A percentile compares a stretch with the other conserved stretches of the same genome.
Evolutionary conservation across 2,797 vertebrate species (phyloP).

Genomic region (Chloroceryle inda): DNA sequence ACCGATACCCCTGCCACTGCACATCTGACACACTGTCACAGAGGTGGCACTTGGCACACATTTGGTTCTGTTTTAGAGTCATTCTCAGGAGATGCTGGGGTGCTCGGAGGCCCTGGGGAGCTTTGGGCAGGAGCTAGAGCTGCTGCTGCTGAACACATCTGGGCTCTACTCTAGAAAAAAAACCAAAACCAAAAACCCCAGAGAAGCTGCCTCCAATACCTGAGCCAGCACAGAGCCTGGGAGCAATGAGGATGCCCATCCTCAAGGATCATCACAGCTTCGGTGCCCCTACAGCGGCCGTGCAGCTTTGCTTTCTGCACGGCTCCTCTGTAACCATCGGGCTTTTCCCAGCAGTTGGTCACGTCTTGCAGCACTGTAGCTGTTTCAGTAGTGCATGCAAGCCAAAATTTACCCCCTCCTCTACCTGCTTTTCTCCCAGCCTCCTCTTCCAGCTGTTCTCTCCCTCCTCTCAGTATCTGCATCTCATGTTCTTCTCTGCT

Average conservation of each 20-base stretch:
- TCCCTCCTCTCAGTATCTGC: not conserved
- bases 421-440: not conserved
- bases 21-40: not conserved
- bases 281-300: not conserved
- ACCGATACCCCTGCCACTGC: not conserved
- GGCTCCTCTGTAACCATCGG: not conserved
- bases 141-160: not conserved
- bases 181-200: not conserved
- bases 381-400: not conserved
- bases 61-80: not conserved
- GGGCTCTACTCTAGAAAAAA: not conserved
- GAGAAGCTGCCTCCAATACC: not conserved
- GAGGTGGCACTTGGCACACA: not conserved
- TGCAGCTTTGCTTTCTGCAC: not conserved
- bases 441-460: constrained; percentile 7
- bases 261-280: not conserved
- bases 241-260: not conserved
- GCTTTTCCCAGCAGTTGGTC: not conserved
- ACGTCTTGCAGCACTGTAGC: not conserved
- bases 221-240: not conserved
- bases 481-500: not conserved
- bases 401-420: not conserved
- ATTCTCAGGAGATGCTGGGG: not conserved
- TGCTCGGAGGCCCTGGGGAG: not conserved
- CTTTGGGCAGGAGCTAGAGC: not conserved